A percentile compares a stretch with the other conserved stretches of the same genome.
phyloP scores from a whole-genome alignment of 2,113 vertebrate species.

The Hypanus sabinus region DNA sequence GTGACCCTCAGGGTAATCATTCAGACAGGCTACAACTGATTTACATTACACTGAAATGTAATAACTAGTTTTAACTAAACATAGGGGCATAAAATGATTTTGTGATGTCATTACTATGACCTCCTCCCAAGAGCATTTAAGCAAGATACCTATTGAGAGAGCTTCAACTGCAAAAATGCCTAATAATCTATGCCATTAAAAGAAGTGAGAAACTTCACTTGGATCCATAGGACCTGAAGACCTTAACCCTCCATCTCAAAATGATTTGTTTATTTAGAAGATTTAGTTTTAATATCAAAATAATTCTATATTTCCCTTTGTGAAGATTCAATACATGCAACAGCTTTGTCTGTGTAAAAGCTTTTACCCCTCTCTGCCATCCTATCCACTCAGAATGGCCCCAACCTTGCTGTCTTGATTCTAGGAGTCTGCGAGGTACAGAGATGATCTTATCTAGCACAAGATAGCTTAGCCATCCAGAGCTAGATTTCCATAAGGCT shows the following conservation, averaged over 20 bases:
- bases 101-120: neutral
- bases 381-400: neutral
- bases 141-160: neutral
- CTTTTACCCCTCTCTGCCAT: neutral
- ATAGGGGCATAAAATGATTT: neutral
- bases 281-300: neutral
- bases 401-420: neutral
- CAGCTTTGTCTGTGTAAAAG: neutral
- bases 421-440: neutral
- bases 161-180: neutral
- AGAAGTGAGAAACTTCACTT: neutral
- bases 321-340: neutral
- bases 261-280: neutral
- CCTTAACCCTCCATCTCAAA: too few relatives aligned
- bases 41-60: too few relatives aligned
- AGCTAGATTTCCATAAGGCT: neutral
- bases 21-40: too few relatives aligned
- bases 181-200: neutral
- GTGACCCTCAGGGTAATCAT: too few relatives aligned
- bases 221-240: too few relatives aligned
- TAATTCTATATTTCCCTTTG: neutral
- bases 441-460: neutral
- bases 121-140: neutral
- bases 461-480: neutral
- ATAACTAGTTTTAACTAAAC: neutral